Base-by-base conservation (phyloP, 2,888 invertebrate genomes). In the Allacma fusca region DNA sequence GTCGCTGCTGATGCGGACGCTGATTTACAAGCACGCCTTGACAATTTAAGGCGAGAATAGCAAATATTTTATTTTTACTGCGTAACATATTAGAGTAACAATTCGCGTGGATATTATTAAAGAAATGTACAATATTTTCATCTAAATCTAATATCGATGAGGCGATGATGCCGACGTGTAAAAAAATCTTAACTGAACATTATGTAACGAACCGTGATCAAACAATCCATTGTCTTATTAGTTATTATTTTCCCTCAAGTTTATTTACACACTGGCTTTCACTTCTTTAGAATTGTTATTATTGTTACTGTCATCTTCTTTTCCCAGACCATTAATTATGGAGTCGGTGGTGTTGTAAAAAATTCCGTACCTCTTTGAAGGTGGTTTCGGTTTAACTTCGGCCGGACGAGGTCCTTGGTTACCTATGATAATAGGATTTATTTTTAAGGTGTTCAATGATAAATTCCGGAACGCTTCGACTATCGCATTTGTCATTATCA, bases 21-120 rank as follows among this genome's bases (percentile, higher is more conserved):
- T 24, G 98, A 98, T 88, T 90, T 99, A 82, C 97, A 98, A 89
- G 97, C 97, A 75, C 90, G 98, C 83, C 90, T 98, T 85, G 97
- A 98, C 88, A 98, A 97, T 88, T 89, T 98, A 86, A 91, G 97
- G 85, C 90, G 95, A 83, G 95, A 96, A 89, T 94, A 90, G 87
- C 29, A 86, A 87, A 4, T 9, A 68, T 34, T 43, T 40, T 68
- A 23, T 68, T 21, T 34, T 34, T 65, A 65, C 23, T 13, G 62
- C n/a, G n/a, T n/a, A n/a, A 62, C 68, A 65, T n/a, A 1, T 2
- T 28, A 29, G 34, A 12, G 44, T 44, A 65, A 65, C 26, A 65
- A 28, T 26, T 65, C 26, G 19, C 2, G 4, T 65, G 28, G 28
- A 43, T 24, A 23, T 44, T 43, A 44, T 44, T 70, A 12, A 23